Evolutionary conservation across 2,888 invertebrate species (phyloP).

Genomic region (Leptinotarsa haldemani): DNA sequence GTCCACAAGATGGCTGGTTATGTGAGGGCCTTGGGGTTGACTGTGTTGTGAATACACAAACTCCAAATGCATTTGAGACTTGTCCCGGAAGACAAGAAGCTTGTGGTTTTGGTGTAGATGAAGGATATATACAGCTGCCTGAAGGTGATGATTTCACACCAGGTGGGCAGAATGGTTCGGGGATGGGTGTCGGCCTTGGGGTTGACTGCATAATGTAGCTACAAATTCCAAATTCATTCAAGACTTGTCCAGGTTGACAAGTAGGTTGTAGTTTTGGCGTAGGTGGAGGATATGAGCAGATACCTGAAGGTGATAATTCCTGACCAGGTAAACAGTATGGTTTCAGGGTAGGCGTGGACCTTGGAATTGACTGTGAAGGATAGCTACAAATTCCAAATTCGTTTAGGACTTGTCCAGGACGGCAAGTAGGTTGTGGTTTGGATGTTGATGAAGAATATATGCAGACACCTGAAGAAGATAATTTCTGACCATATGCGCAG

Average conservation of each 20-base stretch:
- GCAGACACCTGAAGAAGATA: conserved; percentile 22
- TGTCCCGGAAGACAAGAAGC: conserved; percentile 60
- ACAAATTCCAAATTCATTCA: conserved; percentile 23
- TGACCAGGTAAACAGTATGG: conserved; percentile 34
- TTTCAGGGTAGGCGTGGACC: conserved; percentile 27
- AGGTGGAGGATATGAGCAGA: conserved; percentile 36
- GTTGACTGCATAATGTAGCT: not conserved
- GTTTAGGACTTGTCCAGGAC: conserved; percentile 40
- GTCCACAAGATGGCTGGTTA: conserved; percentile 47
- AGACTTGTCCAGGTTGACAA: conserved; percentile 36
- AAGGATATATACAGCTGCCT: conserved; percentile 37
- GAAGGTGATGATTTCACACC: conserved; percentile 49
- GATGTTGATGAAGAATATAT: not conserved
- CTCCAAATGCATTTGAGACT: conserved; percentile 30
- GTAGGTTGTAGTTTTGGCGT: conserved; percentile 30
- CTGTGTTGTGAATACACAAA: conserved; percentile 37
- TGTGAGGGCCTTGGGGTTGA: conserved; percentile 61
- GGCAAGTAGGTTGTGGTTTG: conserved; percentile 28
- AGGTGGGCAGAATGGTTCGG: conserved; percentile 63
- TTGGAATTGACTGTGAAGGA: conserved; percentile 29
- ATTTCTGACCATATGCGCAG: conserved; percentile 35
- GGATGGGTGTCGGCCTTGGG: conserved; percentile 63
- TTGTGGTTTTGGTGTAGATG: conserved; percentile 45
- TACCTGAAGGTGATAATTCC: conserved; percentile 33
- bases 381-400: conserved; percentile 44